Evolutionary conservation across 2,797 vertebrate species (phyloP).

Genomic region (Phalloptychus januarius): DNA sequence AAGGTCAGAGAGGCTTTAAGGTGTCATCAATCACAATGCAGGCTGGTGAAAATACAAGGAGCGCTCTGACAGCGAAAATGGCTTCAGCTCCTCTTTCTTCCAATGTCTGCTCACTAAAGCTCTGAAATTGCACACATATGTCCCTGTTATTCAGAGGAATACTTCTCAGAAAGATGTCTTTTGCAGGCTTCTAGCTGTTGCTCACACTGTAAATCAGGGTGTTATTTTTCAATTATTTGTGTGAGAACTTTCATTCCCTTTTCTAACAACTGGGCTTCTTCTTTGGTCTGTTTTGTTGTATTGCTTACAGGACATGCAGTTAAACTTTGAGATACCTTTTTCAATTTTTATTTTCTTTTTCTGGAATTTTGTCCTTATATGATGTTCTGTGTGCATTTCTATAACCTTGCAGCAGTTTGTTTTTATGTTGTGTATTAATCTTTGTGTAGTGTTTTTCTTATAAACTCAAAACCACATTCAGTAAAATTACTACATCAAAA

Average conservation of each 20-base stretch:
- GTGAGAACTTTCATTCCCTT: constrained; percentile 46
- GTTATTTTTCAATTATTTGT: constrained; percentile 61
- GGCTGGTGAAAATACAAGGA: constrained; percentile 58
- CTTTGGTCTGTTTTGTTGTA: constrained; percentile 24
- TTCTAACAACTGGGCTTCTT: constrained; percentile 19
- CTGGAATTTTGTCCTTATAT: constrained; percentile 6
- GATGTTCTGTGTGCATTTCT: constrained; percentile 1
- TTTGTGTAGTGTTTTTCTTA: neutral
- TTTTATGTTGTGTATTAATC: neutral
- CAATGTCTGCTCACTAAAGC: constrained; percentile 28
- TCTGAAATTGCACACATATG: constrained; percentile 67
- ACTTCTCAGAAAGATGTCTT: constrained; percentile 47
- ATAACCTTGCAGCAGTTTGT: constrained; percentile 1
- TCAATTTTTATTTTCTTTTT: constrained; percentile 21
- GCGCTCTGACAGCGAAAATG: constrained; percentile 33
- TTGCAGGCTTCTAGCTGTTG: constrained; percentile 35
- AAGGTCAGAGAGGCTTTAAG: constrained; percentile 72
- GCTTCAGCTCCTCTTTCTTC: constrained; percentile 37
- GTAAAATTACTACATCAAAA: neutral
- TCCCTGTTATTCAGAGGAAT: constrained; percentile 54
- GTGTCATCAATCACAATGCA: constrained; percentile 77
- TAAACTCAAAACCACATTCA: neutral
- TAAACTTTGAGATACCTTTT: constrained; percentile 6
- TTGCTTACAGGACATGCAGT: constrained; percentile 16
- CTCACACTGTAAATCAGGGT: constrained; percentile 55